phyloP scores from a whole-genome alignment of 1,140 invertebrate genomes.

The Lucilia cuprina region DNA sequence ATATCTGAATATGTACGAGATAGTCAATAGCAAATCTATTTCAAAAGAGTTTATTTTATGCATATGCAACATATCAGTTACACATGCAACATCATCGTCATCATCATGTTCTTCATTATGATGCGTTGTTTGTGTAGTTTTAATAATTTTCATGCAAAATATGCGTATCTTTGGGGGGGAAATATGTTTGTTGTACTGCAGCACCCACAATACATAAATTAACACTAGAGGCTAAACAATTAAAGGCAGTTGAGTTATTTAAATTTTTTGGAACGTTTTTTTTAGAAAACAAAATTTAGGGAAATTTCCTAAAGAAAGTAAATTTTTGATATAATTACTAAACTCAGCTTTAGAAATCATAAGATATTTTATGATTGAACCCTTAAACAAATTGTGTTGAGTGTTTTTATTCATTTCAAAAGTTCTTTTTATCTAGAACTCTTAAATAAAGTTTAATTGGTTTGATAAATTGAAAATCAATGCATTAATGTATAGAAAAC shows the following conservation, averaged over 20 bases:
- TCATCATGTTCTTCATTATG: not conserved
- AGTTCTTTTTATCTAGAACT: not conserved
- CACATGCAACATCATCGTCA: not conserved
- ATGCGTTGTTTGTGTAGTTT: not conserved
- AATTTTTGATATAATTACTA: not conserved
- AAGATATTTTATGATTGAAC: not conserved
- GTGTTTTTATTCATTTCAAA: not conserved
- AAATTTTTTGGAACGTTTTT: too few relatives aligned
- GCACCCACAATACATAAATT: not conserved
- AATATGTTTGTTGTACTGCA: too few relatives aligned
- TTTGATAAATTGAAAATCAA: conserved; percentile 7
- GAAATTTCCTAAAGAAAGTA: not conserved
- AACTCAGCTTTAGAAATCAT: too few relatives aligned
- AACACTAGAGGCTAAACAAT: not conserved
- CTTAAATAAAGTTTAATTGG: not conserved
- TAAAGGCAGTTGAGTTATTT: not conserved
- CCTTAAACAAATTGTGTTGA: not conserved
- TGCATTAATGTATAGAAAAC: not conserved
- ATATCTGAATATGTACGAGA: too few relatives aligned
- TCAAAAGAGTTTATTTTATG: too few relatives aligned
- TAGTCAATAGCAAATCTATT: too few relatives aligned
- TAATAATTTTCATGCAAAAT: not conserved
- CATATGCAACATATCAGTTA: too few relatives aligned
- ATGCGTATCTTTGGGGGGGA: not conserved
- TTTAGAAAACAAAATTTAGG: not conserved